Percentiles rank a stretch among this genome's conserved stretches.
These are phyloP conservation scores for Ichneumon xanthorius DNA, from an alignment of 2,888 invertebrate species.

Conservation along the genomic window DNA sequence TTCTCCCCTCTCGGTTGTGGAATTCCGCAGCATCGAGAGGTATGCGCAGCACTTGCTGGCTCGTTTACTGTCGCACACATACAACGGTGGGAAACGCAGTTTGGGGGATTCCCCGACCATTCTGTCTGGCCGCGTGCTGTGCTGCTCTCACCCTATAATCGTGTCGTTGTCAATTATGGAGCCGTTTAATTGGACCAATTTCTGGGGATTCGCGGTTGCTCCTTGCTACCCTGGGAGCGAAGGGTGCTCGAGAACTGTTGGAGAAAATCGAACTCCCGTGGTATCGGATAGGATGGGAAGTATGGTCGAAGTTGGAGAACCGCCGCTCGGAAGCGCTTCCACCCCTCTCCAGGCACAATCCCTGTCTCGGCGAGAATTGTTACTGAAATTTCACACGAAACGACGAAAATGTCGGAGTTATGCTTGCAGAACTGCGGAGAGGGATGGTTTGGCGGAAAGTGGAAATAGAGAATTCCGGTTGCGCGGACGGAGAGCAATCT, in stretches of 20 bases:
- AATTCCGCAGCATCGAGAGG: slow-evolving; percentile 33
- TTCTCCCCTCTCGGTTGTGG: slow-evolving; percentile 30
- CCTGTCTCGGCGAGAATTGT: slow-evolving; percentile 19
- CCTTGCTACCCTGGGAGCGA: slow-evolving; percentile 2
- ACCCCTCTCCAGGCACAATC: not conserved
- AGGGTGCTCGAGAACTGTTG: not conserved
- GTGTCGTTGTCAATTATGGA: slow-evolving; percentile 75
- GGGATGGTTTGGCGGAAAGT: not conserved
- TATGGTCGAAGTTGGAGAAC: slow-evolving; percentile 21
- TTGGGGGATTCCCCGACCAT: slow-evolving; percentile 11
- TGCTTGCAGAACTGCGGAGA: not conserved
- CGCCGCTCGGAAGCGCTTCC: not conserved
- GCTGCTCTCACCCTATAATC: slow-evolving; percentile 68
- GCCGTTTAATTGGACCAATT: slow-evolving; percentile 73
- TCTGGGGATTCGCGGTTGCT: slow-evolving; percentile 51
- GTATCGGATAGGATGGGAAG: slow-evolving; percentile 9
- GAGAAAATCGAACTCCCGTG: slow-evolving; percentile 6
- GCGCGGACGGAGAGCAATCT: too few relatives aligned
- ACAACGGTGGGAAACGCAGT: slow-evolving; percentile 27
- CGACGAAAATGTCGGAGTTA: not conserved
- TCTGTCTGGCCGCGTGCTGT: slow-evolving; percentile 39
- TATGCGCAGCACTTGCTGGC: slow-evolving; percentile 30
- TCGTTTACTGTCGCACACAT: slow-evolving; percentile 44
- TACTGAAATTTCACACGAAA: slow-evolving; percentile 18
- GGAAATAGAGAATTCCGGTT: not conserved